These are phyloP conservation scores for Melieria crassipennis DNA, from an alignment of 2,888 invertebrate genomes.

Conservation along the genomic window DNA sequence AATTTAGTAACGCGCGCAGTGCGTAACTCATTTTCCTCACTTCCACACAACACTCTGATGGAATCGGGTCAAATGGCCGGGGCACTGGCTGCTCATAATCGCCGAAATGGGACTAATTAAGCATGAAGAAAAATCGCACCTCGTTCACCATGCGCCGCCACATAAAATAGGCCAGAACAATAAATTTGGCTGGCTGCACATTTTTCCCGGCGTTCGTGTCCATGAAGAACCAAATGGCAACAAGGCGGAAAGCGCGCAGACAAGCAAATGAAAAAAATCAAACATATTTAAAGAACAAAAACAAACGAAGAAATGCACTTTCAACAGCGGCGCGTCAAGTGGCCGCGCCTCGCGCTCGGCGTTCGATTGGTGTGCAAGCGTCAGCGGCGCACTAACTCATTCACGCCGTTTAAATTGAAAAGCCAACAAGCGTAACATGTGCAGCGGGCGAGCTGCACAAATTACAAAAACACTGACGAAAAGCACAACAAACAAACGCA, in stretches of 20 bases:
- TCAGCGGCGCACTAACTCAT: slow-evolving; percentile 11
- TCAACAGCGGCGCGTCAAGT: not conserved
- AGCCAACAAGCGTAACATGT: not conserved
- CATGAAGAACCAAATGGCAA: not conserved
- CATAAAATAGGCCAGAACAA: slow-evolving; percentile 26
- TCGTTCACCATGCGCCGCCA: not conserved
- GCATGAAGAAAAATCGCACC: slow-evolving; percentile 27
- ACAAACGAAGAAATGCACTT: not conserved
- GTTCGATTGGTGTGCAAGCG: not conserved
- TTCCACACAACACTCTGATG: too few relatives aligned
- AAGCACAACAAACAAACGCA: too few relatives aligned
- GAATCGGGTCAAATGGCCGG: slow-evolving; percentile 18
- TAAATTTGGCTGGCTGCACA: slow-evolving; percentile 27
- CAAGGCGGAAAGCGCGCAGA: slow-evolving; percentile 11
- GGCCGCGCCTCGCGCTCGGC: not conserved
- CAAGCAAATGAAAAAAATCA: not conserved
- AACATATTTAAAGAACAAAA: not conserved
- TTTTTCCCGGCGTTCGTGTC: slow-evolving; percentile 1
- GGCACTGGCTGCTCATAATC: slow-evolving; percentile 4
- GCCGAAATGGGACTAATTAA: slow-evolving; percentile 17
- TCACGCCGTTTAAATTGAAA: too few relatives aligned
- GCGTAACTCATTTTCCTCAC: too few relatives aligned
- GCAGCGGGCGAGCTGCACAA: slow-evolving; percentile 5
- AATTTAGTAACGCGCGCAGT: too few relatives aligned
- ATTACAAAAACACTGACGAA: not conserved